Base-by-base conservation (phyloP, 2,797 vertebrate genomes). In the Pampus argenteus region DNA sequence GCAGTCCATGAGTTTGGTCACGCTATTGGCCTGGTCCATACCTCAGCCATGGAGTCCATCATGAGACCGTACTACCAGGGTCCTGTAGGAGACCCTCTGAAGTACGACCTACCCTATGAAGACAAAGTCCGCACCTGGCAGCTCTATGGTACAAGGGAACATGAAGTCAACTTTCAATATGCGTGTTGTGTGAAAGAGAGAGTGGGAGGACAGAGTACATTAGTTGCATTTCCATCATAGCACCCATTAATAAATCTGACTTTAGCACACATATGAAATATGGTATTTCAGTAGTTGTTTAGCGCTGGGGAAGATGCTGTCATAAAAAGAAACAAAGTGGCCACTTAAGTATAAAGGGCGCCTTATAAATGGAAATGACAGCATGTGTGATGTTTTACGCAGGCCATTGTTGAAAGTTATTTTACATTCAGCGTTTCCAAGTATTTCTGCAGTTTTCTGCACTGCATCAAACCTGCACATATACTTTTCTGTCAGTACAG, bases 21-120 rank as follows among this genome's bases (percentile, higher is more conserved):
- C 0, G 97, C 98, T 79, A 97, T 99, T 1, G 98, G 98, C 18
- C 92, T 99, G 83, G 96, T 96, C 29, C 98, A 99, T 69, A 95
- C 96, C 47, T 97, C 97, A 0, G 94, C 96, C 67, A 89, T 95
- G 0, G 94, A 95, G 79, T 99, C 98, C 76, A 98, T 99, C 92
- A 99, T 99, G 98, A 95, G 95, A 40, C 98, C 98, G 0, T 99
- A 99, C 86, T 99, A 99, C 92, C 97, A 96, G 87, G 98, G 98
- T 9, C 97, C 98, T 0, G 98, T 98, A 14, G 98, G 98, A 0
- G 98, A 99, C 84, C 98, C 98, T 0, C 93, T 99, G 72, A 98
- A 97, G 75, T 99, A 99, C 0, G 92, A 96, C 74, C 94, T 99
- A 0, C 96, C 98, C 17, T 99, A 97, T 0, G 96, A 98, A 66